Percentiles rank a stretch among this genome's conserved stretches.
Evolutionary conservation across 2,113 vertebrate genomes (phyloP).

Genomic region (Porphyrio hochstetteri): DNA sequence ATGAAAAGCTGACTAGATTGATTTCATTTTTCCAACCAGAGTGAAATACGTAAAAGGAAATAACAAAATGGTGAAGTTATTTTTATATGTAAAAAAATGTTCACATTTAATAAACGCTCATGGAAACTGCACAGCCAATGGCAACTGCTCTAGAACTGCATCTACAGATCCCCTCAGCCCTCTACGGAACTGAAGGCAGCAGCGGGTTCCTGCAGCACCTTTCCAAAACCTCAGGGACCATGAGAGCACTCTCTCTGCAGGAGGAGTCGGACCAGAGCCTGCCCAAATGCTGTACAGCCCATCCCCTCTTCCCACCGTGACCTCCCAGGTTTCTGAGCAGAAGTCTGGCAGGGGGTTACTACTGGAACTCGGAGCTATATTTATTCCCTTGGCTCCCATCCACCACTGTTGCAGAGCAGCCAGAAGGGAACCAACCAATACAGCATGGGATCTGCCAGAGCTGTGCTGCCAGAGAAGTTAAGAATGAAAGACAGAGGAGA

Average conservation of each 20-base stretch:
- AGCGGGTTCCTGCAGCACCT: neutral
- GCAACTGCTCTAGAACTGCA: neutral
- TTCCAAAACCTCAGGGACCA: neutral
- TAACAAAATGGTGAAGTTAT: constrained; percentile 67
- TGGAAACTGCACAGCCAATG: constrained; percentile 24
- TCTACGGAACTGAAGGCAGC: neutral
- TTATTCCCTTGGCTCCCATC: constrained; percentile 65
- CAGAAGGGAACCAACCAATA: constrained; percentile 66
- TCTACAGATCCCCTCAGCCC: neutral
- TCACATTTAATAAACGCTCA: constrained; percentile 54
- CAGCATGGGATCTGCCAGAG: constrained; percentile 61
- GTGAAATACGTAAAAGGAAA: constrained; percentile 69
- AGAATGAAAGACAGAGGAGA: constrained; percentile 53
- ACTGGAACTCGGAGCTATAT: constrained; percentile 59
- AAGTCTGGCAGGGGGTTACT: constrained; percentile 63
- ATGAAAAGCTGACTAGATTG: constrained; percentile 70
- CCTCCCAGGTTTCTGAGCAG: constrained; percentile 32
- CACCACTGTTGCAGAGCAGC: constrained; percentile 53
- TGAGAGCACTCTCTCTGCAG: neutral
- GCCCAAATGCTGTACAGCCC: neutral
- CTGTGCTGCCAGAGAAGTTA: constrained; percentile 58
- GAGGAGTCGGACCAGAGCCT: neutral
- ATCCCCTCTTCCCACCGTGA: neutral
- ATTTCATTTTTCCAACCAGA: constrained; percentile 65
- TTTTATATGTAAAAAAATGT: constrained; percentile 56